Base-by-base conservation (phyloP, 2,113 vertebrate genomes). In the Phaethon lepturus region DNA sequence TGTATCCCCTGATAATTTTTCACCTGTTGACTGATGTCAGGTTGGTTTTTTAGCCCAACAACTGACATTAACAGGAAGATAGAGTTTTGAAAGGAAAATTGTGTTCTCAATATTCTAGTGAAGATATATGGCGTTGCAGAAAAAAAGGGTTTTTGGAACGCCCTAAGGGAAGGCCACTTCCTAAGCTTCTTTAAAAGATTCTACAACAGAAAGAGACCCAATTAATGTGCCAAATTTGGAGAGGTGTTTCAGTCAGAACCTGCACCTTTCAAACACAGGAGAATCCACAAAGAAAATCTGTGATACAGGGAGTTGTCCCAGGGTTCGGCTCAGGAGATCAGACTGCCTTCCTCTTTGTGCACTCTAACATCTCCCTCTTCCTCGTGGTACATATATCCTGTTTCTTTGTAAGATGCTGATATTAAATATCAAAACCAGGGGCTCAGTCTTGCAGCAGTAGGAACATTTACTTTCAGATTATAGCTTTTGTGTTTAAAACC, bases 401-500 rank as follows among this genome's bases (percentile, higher is more conserved):
- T 67, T 83, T 79, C 83, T 88, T n/a, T 53, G 59, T 38, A 68
- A 42, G 38, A 64, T 76, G 14, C 22, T 90, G 26, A 9, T 38
- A 68, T 78, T 80, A 68, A 9, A 26, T 86, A 62, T 75, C 10
- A 73, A 86, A 89, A 72, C 4, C 17, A 47, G 18, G 55, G 44
- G 5, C 56, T 79, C 69, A 23, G 59, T 45, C 50, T 71, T 69
- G 75, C 28, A 74, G 67, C n/a, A 60, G 35, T 17, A 77, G 19
- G 13, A 42, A 55, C 44, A 17, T 33, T 82, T 90, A 38, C 63
- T 84, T 81, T 55, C 58, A 62, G 31, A 35, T 64, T 89, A 92
- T 63, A 88, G 64, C 68, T 93, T 95, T 86, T 93, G 19, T 90
- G 69, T 93, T 96, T 85, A 38, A 96, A 92, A 95, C 14, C 1